phyloP scores from a whole-genome alignment of 1,140 invertebrate species.

The Globodera rostochiensis region DNA sequence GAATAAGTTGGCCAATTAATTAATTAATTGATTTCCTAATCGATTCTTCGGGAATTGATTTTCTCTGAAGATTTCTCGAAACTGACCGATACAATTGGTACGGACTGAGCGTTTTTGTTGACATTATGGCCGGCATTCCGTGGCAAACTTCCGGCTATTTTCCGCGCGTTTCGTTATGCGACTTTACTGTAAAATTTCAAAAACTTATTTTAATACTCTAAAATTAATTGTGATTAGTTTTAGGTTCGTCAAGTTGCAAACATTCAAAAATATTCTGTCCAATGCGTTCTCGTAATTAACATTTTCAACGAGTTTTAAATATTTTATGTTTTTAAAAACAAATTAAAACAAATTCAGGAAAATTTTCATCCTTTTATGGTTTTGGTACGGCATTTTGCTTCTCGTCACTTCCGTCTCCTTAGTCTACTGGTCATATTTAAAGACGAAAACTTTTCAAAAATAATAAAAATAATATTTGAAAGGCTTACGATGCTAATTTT shows the following conservation, averaged over 20 bases:
- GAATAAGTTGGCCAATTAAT: conserved; percentile 52
- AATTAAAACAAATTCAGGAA: conserved; percentile 53
- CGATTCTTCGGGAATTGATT: neutral
- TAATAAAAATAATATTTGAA: no score
- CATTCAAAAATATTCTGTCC: conserved; percentile 66
- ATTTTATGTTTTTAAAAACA: conserved; percentile 60
- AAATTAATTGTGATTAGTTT: conserved; percentile 18
- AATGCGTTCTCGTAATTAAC: conserved; percentile 66
- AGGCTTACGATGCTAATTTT: conserved; percentile 42
- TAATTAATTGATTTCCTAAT: neutral
- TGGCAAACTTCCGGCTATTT: conserved; percentile 67
- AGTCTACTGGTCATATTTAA: conserved; percentile 51
- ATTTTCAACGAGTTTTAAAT: conserved; percentile 69
- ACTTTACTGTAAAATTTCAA: conserved; percentile 68
- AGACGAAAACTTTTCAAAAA: no score
- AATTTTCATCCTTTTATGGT: conserved; percentile 71
- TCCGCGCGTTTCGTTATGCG: conserved; percentile 70
- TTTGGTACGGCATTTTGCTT: conserved; percentile 69
- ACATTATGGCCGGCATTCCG: conserved; percentile 54
- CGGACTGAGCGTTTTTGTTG: conserved; percentile 58
- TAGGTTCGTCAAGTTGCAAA: conserved; percentile 65
- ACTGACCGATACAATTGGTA: conserved; percentile 62
- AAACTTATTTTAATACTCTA: conserved; percentile 32
- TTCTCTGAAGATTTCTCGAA: conserved; percentile 56
- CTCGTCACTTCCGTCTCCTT: conserved; percentile 65